Evolutionary conservation across 2,888 invertebrate genomes (phyloP), one percentile per base, ranked within the genome.

Genomic region (Sminthurides aquaticus): DNA sequence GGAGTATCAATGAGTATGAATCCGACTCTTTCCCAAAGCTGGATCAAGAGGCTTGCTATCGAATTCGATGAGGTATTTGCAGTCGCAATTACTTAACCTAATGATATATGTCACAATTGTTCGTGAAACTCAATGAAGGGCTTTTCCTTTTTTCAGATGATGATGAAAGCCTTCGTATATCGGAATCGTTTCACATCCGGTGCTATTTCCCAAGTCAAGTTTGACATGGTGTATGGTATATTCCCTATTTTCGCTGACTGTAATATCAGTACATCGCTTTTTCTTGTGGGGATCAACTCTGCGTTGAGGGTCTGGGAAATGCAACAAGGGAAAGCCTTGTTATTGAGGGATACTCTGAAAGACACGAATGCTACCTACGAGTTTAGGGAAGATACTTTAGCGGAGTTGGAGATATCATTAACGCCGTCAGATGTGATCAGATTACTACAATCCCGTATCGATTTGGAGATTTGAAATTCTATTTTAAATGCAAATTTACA

Each of bases 11-110:
- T 57, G 18, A 65, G 67, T 2, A 73, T 73, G 71, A 69, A 69
- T 48, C 43, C 67, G 11, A 55, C 49, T 5, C 58, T 68, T 20
- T 68, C 69, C 5, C 61, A 69, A 11, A 69, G 63, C 34, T 73
- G 73, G 73, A 43, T 71, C 26, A 73, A 73, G 60, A 59, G 66
- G 24, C 29, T 73, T 24, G 69, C 71, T n/a, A 63, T 68, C 8
- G 62, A 62, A 43, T 56, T 72, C 20, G 71, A 72, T 52, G 62
- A 70, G 61, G 71, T 69, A 61, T 18, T 8, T 20, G 20, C 5
- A 15, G 20, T 34, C 15, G 5, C 43, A 60, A 34, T 58, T 34
- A 56, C 54, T 15, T 25, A 22, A 25, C 58, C 1, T 52, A 18
- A 29, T 57, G 58, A 29, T 20, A 57, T 56, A 11, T 25, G 28